Evolutionary conservation across 2,888 invertebrate genomes (phyloP).

Genomic region (Drosophila borealis): DNA sequence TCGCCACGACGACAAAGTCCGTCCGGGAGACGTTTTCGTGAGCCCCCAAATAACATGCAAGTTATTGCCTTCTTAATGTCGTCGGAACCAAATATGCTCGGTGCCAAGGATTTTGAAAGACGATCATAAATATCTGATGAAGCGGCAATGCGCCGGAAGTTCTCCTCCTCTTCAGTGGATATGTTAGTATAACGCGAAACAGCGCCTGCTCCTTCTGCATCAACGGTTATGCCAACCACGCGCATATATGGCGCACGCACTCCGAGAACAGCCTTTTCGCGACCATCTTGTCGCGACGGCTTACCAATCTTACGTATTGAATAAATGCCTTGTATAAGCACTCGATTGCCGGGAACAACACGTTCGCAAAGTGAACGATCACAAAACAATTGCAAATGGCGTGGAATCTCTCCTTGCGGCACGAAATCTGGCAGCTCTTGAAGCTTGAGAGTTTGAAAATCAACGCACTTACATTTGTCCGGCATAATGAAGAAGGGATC

Average conservation of each 20-base stretch:
- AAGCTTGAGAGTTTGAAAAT: slow-evolving; percentile 98
- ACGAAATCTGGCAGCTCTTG: slow-evolving; percentile 98
- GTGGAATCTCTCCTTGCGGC: slow-evolving; percentile 97
- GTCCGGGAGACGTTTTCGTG: slow-evolving; percentile 95
- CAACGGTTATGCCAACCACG: slow-evolving; percentile 95
- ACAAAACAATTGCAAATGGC: slow-evolving; percentile 97
- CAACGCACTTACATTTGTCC: slow-evolving; percentile 98
- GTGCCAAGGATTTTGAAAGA: slow-evolving; percentile 95
- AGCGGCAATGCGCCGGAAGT: slow-evolving; percentile 90
- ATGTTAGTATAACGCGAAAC: slow-evolving; percentile 86
- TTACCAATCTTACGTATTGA: slow-evolving; percentile 95
- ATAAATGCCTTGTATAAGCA: slow-evolving; percentile 96
- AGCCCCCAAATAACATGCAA: slow-evolving; percentile 96
- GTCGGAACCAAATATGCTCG: slow-evolving; percentile 96
- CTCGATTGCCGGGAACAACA: slow-evolving; percentile 98
- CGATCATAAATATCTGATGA: slow-evolving; percentile 95
- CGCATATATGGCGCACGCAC: slow-evolving; percentile 97
- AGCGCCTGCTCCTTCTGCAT: slow-evolving; percentile 91
- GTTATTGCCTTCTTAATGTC: slow-evolving; percentile 99
- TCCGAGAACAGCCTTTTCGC: slow-evolving; percentile 93
- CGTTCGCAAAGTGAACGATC: slow-evolving; percentile 96
- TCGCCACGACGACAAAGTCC: slow-evolving; percentile 98
- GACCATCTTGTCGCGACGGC: slow-evolving; percentile 88
- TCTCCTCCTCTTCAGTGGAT: slow-evolving; percentile 89
- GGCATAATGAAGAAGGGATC: slow-evolving; percentile 99